Evolutionary conservation across 2,797 vertebrate genomes (phyloP).

Genomic region (Enteromius treurensis): DNA sequence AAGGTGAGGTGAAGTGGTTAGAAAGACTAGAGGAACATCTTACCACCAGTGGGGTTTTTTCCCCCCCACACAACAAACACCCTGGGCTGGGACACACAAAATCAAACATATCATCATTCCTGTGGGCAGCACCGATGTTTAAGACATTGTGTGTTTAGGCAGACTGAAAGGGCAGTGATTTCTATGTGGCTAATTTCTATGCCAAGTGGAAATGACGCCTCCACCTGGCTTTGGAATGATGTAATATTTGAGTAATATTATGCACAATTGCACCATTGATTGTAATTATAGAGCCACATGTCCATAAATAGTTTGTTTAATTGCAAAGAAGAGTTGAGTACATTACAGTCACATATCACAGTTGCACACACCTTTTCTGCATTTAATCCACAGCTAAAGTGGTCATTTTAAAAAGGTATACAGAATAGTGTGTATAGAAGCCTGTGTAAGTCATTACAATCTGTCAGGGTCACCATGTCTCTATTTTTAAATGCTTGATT

Average conservation of each 20-base stretch:
- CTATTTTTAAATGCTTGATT: neutral
- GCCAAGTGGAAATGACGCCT: neutral
- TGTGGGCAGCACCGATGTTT: slow-evolving; percentile 15
- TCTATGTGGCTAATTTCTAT: slow-evolving; percentile 17
- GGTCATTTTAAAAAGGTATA: neutral
- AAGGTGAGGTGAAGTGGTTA: neutral
- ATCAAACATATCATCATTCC: slow-evolving; percentile 29
- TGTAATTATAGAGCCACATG: neutral
- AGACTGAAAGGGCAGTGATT: slow-evolving; percentile 17
- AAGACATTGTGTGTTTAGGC: slow-evolving; percentile 19
- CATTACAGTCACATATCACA: neutral
- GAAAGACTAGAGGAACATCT: neutral
- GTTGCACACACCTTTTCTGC: neutral
- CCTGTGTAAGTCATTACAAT: neutral
- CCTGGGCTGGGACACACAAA: neutral
- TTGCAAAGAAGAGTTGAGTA: neutral
- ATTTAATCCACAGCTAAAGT: neutral
- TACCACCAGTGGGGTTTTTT: neutral
- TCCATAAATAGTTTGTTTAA: neutral
- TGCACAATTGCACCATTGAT: neutral
- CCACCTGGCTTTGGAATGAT: slow-evolving; percentile 1
- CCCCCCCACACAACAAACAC: neutral
- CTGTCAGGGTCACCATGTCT: neutral
- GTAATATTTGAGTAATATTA: slow-evolving; percentile 23
- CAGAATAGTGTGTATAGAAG: neutral